Evolutionary conservation across 2,888 invertebrate genomes (phyloP).

Genomic region (Schrankia costaestrigalis): DNA sequence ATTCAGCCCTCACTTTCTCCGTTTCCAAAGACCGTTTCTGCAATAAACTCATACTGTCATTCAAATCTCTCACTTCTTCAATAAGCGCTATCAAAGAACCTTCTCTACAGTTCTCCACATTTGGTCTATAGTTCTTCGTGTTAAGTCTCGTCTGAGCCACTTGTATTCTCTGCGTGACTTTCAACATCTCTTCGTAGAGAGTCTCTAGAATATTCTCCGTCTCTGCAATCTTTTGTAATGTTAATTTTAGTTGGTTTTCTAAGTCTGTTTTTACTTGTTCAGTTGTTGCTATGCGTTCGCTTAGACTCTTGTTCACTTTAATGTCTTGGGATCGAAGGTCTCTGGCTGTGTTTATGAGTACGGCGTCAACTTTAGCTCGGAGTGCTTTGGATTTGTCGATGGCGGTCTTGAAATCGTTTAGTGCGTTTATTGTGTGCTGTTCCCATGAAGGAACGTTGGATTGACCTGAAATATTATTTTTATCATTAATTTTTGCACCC

Average conservation of each 20-base stretch:
- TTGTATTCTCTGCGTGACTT: constrained; percentile 65
- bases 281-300: constrained; percentile 86
- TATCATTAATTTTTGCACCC: too few species aligned
- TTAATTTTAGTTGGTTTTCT: constrained; percentile 84
- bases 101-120: constrained; percentile 71
- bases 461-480: constrained; percentile 78
- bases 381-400: constrained; percentile 86
- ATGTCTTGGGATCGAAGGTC: constrained; percentile 91
- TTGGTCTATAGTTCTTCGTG: constrained; percentile 61
- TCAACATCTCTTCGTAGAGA: constrained; percentile 65
- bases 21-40: constrained; percentile 62
- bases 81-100: constrained; percentile 64
- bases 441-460: constrained; percentile 92
- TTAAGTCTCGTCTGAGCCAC: constrained; percentile 71
- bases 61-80: constrained; percentile 68
- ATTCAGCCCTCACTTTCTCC: constrained; percentile 58
- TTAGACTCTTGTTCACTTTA: constrained; percentile 86
- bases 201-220: constrained; percentile 67
- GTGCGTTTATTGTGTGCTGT: constrained; percentile 86
- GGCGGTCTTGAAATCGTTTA: constrained; percentile 87
- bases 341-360: constrained; percentile 87
- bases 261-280: constrained; percentile 86
- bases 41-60: constrained; percentile 65
- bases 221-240: constrained; percentile 63
- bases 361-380: constrained; percentile 85